Percentiles rank a stretch among this genome's conserved stretches.
Conservation (phyloP, 1,140 invertebrate species). For the Caenorhabditis brenneri region DNA sequence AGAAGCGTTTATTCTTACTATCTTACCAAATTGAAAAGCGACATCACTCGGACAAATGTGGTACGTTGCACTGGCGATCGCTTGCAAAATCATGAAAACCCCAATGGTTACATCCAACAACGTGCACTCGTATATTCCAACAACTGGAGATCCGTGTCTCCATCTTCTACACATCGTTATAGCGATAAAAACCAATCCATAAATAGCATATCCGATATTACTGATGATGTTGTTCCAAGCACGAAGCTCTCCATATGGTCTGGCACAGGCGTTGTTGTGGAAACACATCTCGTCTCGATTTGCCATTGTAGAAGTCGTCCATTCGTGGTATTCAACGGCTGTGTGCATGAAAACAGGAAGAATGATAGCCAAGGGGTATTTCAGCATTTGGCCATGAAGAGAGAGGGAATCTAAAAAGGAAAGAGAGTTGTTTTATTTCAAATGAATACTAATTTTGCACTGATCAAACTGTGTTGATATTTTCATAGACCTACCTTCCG, state of each 20-base stretch:
- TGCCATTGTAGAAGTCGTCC: background rate
- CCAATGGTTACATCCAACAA: background rate
- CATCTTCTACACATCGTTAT: background rate
- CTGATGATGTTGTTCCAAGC: slow-evolving; percentile 31
- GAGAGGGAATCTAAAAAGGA: slow-evolving; percentile 15
- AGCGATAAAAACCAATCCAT: background rate
- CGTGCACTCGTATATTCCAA: slow-evolving; percentile 1
- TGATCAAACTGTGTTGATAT: too few species aligned
- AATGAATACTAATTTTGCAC: too few species aligned
- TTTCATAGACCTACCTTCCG: too few species aligned
- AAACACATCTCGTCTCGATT: slow-evolving; percentile 37
- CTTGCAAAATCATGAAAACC: slow-evolving; percentile 16
- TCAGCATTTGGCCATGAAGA: background rate
- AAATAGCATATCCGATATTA: slow-evolving; percentile 27
- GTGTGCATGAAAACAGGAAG: background rate
- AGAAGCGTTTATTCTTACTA: too few species aligned
- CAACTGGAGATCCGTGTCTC: background rate
- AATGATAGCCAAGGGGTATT: background rate
- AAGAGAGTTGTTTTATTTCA: too few species aligned
- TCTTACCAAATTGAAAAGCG: slow-evolving; percentile 32
- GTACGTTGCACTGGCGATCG: slow-evolving; percentile 12
- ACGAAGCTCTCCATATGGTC: background rate
- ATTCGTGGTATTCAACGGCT: background rate
- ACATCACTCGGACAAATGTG: slow-evolving; percentile 23
- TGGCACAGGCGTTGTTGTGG: background rate